Conservation (phyloP, 2,888 invertebrate genomes). For the Conistra vaccinii region DNA sequence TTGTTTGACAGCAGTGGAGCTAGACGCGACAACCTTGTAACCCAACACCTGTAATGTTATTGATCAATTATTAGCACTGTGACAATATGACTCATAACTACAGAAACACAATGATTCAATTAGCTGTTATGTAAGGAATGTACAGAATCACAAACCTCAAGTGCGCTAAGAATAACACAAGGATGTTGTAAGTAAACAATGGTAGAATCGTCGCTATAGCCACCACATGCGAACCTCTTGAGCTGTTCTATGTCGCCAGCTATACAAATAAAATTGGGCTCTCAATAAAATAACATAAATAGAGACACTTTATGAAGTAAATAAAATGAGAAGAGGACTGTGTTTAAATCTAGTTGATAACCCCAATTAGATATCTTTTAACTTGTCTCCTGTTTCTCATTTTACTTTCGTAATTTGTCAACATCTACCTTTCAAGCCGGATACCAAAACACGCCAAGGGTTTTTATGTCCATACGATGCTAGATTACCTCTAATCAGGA, state of each 20-base stretch:
- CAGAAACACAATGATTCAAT: slow-evolving; percentile 48
- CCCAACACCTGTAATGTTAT: slow-evolving; percentile 92
- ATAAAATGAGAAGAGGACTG: slow-evolving; percentile 61
- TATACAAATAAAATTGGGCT: slow-evolving; percentile 55
- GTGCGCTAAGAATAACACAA: slow-evolving; percentile 95
- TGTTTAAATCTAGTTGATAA: neutral
- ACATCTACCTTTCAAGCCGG: slow-evolving; percentile 94
- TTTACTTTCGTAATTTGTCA: slow-evolving; percentile 65
- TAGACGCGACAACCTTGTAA: slow-evolving; percentile 96
- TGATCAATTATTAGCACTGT: slow-evolving; percentile 48
- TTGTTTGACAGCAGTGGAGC: slow-evolving; percentile 96
- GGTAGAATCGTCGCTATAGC: slow-evolving; percentile 96
- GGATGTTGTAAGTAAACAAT: slow-evolving; percentile 97
- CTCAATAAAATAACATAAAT: slow-evolving; percentile 14
- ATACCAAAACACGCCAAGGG: slow-evolving; percentile 96
- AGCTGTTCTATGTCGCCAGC: slow-evolving; percentile 95
- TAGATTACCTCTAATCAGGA: slow-evolving; percentile 96
- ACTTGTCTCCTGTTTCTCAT: slow-evolving; percentile 65
- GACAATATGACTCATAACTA: slow-evolving; percentile 61
- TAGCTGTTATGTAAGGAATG: slow-evolving; percentile 28
- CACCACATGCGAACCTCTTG: slow-evolving; percentile 95
- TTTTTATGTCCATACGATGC: slow-evolving; percentile 96
- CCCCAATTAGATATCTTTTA: slow-evolving; percentile 8
- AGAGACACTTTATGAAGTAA: slow-evolving; percentile 10
- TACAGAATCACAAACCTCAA: slow-evolving; percentile 91